Base-by-base conservation (phyloP, 64 coral and sea anemone genomes). In the Montipora foliosa region DNA sequence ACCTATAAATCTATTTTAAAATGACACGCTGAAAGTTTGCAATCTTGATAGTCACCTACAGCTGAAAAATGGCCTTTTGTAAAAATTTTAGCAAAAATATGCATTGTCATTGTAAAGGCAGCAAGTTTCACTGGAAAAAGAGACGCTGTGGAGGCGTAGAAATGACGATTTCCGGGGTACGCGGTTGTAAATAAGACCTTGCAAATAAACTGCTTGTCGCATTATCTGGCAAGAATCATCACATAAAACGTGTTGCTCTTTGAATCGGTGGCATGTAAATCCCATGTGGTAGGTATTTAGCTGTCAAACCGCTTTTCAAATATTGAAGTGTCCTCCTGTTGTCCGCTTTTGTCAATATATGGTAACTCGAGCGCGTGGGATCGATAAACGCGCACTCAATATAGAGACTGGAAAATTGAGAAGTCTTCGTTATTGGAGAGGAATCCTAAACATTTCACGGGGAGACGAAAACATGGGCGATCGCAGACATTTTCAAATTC, bases 391-490 rank as follows among this genome's bases (percentile, higher is more conserved):
- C 53, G 53, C 11, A 11, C 53, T 64, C 61, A 64, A 64, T 64
- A 12, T 14, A 64, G 9, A 16, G 76, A 12, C 76, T 3, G 8
- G 74, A 29, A 74, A 13, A 8, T 76, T 25, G 11, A 55, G 37
- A 37, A 6, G 61, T 64, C 13, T 7, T 64, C 13, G 61, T 4
- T 64, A 16, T 64, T 64, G 78, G 16, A 58, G 57, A 83, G 5
- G 46, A 74, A 84, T 84, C 19, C 81, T 47, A 16, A 24, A 44
- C 44, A 47, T 50, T 59, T 59, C 46, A 24, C 8, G 45, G 82
- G 67, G 66, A 60, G 82, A 86, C 82, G 44, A 86, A 86, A 71
- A 71, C 66, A 86, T 86, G 82, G 66, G 46, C 82, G 62, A 71
- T 49, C 49, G 45, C 66, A 86, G 82, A 86, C 82, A 71, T 49